Base-by-base conservation (phyloP, 2,888 invertebrate genomes). In the Drepana falcataria region DNA sequence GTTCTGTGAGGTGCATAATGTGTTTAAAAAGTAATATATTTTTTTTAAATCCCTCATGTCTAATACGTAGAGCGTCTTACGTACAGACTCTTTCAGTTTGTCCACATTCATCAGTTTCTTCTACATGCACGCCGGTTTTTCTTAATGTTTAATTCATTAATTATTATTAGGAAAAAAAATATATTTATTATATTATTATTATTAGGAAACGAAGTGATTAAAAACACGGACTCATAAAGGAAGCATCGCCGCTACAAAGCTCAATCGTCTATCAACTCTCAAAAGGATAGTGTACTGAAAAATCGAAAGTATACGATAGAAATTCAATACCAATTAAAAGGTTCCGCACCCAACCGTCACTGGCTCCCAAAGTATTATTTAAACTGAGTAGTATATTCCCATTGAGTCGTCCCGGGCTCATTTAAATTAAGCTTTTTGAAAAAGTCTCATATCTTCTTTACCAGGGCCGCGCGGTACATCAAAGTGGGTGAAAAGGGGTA, bases 371-470 rank as follows among this genome's bases (percentile, higher is more conserved):
- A 87, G 85, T 87, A 87, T 81, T 86, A 88, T 89, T 87, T 85
- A 88, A 90, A 89, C 89, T 87, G 88, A 85, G 81, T 85, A 40
- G 4, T 85, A 88, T 86, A 88, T 86, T 83, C 83, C 75, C 85
- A 88, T 88, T 87, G 86, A 87, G 87, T 75, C 82, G 81, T 87
- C 81, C 81, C 85, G 80, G 78, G 83, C 88, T 90, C 87, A 88
- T 91, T 90, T 90, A 90, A 91, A 91, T 91, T 90, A 91, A 89
- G 91, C 89, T 88, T 90, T 87, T 86, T 86, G 86, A 89, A 88
- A 90, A 90, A 89, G 82, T 87, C 90, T 87, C 90, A 91, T 90
- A 91, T 91, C 90, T 90, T 87, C 87, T 87, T 89, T 86, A 85
- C 79, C 85, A 82, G 85, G 77, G 87, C 87, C 85, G 79, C 78